phyloP scores from a whole-genome alignment of 2,797 vertebrate species.

The Prunella strophiata region DNA sequence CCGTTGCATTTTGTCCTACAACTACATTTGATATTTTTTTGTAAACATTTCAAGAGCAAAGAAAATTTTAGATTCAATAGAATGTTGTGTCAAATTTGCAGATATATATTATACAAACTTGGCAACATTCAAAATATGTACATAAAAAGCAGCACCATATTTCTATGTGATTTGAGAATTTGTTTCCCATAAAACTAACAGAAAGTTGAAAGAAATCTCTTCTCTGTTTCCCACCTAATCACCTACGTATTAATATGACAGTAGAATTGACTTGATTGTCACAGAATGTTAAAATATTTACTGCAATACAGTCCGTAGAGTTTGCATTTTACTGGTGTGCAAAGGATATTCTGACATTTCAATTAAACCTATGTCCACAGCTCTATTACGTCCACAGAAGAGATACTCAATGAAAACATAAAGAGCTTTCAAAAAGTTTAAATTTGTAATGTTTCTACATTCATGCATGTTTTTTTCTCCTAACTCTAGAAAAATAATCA shows the following conservation, averaged over 20 bases:
- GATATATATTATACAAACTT: neutral
- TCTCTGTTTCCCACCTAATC: neutral
- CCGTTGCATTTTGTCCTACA: neutral
- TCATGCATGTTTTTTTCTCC: neutral
- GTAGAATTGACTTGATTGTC: neutral
- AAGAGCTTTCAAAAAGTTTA: neutral
- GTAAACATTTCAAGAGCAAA: neutral
- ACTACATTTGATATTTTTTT: neutral
- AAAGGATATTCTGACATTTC: neutral
- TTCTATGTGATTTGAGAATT: neutral
- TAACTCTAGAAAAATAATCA: neutral
- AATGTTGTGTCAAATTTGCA: neutral
- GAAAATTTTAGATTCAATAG: neutral
- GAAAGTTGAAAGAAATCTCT: neutral
- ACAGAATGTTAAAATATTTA: neutral
- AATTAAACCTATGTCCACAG: neutral
- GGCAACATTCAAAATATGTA: neutral
- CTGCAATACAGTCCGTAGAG: neutral
- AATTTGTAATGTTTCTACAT: neutral
- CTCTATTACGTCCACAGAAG: neutral
- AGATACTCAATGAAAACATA: neutral
- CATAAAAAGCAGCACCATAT: neutral
- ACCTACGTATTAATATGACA: neutral
- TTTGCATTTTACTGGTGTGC: neutral
- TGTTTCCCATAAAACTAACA: neutral